Evolutionary conservation across 1,140 invertebrate species (phyloP).

Genomic region (Ceratina japonica): DNA sequence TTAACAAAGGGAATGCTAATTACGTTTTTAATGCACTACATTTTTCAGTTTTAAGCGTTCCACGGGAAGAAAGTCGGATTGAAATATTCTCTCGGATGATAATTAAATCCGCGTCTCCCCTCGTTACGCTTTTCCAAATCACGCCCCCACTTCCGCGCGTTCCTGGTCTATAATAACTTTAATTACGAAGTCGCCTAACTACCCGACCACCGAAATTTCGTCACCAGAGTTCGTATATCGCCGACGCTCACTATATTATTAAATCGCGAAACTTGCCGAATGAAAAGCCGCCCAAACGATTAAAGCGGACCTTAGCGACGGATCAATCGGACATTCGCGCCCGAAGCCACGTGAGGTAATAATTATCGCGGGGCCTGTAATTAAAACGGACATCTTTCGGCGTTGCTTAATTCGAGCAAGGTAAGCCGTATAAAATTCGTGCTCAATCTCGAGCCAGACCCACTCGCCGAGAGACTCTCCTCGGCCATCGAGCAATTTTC

Average conservation of each 20-base stretch:
- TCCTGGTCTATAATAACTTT: conserved; percentile 33
- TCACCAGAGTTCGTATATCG: conserved; percentile 15
- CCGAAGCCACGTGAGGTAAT: too few relatives aligned
- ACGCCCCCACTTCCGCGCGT: neutral
- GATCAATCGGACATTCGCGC: too few relatives aligned
- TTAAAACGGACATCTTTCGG: too few relatives aligned
- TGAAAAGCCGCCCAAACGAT: neutral
- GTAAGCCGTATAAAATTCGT: neutral
- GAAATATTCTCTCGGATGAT: conserved; percentile 1
- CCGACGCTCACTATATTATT: conserved; percentile 10
- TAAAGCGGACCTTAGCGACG: neutral
- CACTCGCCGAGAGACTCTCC: neutral
- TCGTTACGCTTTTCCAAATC: conserved; percentile 6
- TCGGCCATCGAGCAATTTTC: conserved; percentile 4
- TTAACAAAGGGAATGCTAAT: too few relatives aligned
- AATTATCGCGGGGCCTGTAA: too few relatives aligned
- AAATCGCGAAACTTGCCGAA: conserved; percentile 12
- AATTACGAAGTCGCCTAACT: conserved; percentile 29
- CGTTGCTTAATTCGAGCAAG: too few relatives aligned
- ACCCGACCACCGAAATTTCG: conserved; percentile 12
- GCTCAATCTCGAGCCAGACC: neutral
- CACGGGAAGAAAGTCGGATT: neutral
- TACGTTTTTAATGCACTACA: too few relatives aligned
- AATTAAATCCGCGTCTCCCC: conserved; percentile 6
- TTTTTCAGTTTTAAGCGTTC: neutral